Percentiles rank a stretch among this genome's conserved stretches.
These are phyloP conservation scores for Strigamia crassipes DNA, from an alignment of 2,888 invertebrate genomes.

Conservation along the genomic window DNA sequence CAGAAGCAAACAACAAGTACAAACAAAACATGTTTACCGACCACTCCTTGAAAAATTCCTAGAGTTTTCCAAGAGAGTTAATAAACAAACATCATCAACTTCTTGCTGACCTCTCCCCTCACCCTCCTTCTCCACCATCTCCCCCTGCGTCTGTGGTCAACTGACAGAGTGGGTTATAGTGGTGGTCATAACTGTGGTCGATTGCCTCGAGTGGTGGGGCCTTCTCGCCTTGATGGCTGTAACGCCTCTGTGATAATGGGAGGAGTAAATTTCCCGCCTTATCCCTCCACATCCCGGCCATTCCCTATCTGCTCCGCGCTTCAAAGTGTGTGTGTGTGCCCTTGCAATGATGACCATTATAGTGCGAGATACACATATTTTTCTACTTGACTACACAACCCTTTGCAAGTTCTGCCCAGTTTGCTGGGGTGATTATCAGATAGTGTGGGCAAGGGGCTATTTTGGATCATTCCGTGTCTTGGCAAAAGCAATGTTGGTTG, in stretches of 20 bases:
- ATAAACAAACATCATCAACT: not conserved
- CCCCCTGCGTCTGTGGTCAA: not conserved
- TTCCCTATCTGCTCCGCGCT: not conserved
- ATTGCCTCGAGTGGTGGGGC: not conserved
- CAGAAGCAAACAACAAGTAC: not conserved
- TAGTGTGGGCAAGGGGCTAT: too few species aligned
- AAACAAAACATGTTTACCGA: not conserved
- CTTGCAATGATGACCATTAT: not conserved
- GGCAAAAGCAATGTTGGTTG: too few species aligned
- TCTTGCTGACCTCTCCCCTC: not conserved
- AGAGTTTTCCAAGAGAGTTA: not conserved
- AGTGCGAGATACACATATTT: not conserved
- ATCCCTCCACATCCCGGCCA: not conserved
- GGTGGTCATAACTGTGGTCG: not conserved
- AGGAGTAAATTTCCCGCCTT: not conserved
- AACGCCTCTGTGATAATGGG: not conserved
- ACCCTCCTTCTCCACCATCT: not conserved
- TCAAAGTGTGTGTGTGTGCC: not conserved
- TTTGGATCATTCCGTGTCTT: too few species aligned
- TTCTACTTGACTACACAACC: not conserved
- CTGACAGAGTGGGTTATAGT: not conserved
- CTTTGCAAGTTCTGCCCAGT: not conserved
- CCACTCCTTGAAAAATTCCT: not conserved
- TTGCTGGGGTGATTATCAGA: not conserved
- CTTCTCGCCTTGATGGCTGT: not conserved